phyloP scores from a whole-genome alignment of 1,140 invertebrate genomes.

The Drosophila watanabei region DNA sequence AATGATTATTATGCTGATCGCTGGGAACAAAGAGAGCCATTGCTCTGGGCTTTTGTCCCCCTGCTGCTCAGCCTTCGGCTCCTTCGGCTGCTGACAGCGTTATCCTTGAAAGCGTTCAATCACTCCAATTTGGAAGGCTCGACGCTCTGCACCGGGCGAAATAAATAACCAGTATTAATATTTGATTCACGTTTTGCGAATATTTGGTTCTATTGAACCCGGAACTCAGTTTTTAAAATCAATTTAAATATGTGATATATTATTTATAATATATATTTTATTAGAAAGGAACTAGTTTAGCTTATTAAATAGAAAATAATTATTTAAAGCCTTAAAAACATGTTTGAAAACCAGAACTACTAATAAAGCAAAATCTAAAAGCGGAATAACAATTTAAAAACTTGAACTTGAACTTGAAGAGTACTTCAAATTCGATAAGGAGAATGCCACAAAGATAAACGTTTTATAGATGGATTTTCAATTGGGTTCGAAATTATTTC shows the following conservation, averaged over 20 bases:
- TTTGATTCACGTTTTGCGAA: neutral
- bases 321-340: neutral
- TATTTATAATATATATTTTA: slow-evolving; percentile 10
- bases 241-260: neutral
- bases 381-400: neutral
- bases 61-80: slow-evolving; percentile 14
- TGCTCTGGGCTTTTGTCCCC: slow-evolving; percentile 15
- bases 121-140: slow-evolving; percentile 66
- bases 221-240: neutral
- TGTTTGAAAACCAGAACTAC: neutral
- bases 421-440: neutral
- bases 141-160: slow-evolving; percentile 23
- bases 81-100: slow-evolving; percentile 27
- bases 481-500: neutral
- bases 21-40: slow-evolving; percentile 49
- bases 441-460: neutral
- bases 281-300: slow-evolving; percentile 1
- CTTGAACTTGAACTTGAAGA: slow-evolving; percentile 1
- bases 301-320: neutral
- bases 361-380: neutral
- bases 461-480: too few species aligned
- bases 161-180: neutral
- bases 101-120: slow-evolving; percentile 80
- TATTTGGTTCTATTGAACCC: neutral
- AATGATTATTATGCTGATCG: slow-evolving; percentile 30